A percentile compares a stretch with the other conserved stretches of the same genome.
These are phyloP conservation scores for Cydia strobilella DNA, from an alignment of 1,140 invertebrate genomes.

Conservation along the genomic window DNA sequence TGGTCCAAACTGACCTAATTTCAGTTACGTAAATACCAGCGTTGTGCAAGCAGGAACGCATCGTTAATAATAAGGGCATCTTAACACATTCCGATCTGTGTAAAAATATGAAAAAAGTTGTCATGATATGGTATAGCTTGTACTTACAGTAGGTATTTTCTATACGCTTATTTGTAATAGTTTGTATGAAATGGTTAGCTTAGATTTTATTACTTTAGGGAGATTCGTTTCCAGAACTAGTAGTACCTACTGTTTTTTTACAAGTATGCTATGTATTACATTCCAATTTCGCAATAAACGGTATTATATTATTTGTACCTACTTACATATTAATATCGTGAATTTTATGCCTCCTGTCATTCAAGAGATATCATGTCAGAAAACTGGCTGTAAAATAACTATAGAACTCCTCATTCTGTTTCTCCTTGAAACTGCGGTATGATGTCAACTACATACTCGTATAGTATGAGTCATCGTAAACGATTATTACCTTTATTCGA, in stretches of 20 bases:
- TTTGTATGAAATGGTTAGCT: no score
- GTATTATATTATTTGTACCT: no score
- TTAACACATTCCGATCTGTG: background rate
- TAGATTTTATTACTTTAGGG: no score
- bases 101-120: background rate
- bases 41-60: constrained; percentile 36
- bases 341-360: background rate
- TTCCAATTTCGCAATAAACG: no score
- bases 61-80: constrained; percentile 13
- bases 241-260: no score
- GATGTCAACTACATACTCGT: constrained; percentile 2
- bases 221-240: no score
- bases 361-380: background rate
- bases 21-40: constrained; percentile 42
- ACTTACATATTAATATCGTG: no score
- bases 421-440: background rate
- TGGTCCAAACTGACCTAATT: constrained; percentile 35
- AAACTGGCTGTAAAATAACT: background rate
- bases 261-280: no score
- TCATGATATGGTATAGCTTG: no score
- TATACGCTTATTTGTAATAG: no score
- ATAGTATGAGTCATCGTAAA: background rate
- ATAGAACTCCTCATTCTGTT: background rate
- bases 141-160: no score
- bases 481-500: background rate